Conservation (phyloP, 1,140 invertebrate genomes). For the Pseudobourletiella spinata region DNA sequence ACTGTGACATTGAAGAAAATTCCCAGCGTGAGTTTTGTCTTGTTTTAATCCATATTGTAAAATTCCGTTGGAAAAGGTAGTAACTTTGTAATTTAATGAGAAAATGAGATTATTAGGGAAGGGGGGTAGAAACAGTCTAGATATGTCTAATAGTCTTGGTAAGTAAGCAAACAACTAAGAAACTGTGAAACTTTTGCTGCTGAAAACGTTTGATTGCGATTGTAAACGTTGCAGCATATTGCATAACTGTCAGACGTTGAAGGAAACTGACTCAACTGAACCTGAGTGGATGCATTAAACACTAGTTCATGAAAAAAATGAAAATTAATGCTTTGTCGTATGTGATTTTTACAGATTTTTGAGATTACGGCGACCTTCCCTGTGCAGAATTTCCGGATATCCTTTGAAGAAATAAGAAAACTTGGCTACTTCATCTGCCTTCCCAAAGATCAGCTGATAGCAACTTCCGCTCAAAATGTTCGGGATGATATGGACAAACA, state of each 20-base stretch:
- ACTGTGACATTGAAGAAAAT: background rate
- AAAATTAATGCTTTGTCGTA: background rate
- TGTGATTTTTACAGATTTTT: background rate
- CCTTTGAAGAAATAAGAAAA: background rate
- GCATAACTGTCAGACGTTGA: too few species aligned
- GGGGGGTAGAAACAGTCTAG: background rate
- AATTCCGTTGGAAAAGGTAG: background rate
- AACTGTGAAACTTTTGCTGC: background rate
- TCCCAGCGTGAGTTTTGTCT: background rate
- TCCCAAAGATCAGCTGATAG: background rate
- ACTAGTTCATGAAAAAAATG: background rate
- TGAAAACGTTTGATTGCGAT: too few species aligned
- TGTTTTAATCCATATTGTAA: background rate
- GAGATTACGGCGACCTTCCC: background rate
- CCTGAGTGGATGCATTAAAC: background rate
- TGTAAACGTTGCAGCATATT: too few species aligned
- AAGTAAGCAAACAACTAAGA: background rate
- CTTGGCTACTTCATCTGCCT: background rate
- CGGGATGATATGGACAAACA: background rate
- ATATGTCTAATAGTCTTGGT: background rate
- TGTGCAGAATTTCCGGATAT: background rate
- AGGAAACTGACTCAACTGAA: background rate
- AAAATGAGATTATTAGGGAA: background rate
- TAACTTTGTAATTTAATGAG: background rate
- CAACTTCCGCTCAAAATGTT: background rate